Evolutionary conservation across 2,888 invertebrate genomes (phyloP), one percentile per base, ranked within the genome.

Genomic region (Amphipyra berbera): DNA sequence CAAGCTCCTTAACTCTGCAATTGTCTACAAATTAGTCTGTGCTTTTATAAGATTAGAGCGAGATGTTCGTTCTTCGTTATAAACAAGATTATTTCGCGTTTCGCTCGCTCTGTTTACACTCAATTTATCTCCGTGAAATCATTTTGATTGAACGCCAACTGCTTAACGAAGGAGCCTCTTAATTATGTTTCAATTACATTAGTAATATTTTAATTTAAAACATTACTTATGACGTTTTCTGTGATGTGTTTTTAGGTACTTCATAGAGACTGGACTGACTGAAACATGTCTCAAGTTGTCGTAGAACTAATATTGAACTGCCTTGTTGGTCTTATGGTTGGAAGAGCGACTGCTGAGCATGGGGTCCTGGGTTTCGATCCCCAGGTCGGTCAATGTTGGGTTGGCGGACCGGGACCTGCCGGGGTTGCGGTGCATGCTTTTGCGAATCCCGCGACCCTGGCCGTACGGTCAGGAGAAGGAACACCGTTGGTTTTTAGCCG

Each of bases 21-120:
- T 84, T 83, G 82, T 83, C 71, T 79, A 78, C 79, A 83, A 83
- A 83, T 86, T 84, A 85, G 82, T 83, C 78, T 69, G 72, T 78
- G 85, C 82, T 83, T 80, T 83, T 71, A 84, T 78, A 82, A 81
- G 73, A 85, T 86, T 80, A 84, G 69, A 82, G 68, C 71, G 82
- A 86, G 84, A 86, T 81, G 80, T 75, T 79, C 80, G 52, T 60
- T 66, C 63, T 76, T 72, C 59, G 61, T 65, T 63, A 62, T 62
- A 67, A 81, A 79, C 61, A 59, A 69, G 76, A 71, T 81, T 79
- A 80, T 76, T 64, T 76, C 66, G 57, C 64, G 61, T 69, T 73
- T 77, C 66, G 68, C 61, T 74, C 68, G 61, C 61, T 68, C 61
- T 72, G 75, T 76, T 76, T 73, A 73, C 67, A 75, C 69, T 60